Conservation (phyloP, 2,797 vertebrate species). For the Ataeniobius toweri region DNA sequence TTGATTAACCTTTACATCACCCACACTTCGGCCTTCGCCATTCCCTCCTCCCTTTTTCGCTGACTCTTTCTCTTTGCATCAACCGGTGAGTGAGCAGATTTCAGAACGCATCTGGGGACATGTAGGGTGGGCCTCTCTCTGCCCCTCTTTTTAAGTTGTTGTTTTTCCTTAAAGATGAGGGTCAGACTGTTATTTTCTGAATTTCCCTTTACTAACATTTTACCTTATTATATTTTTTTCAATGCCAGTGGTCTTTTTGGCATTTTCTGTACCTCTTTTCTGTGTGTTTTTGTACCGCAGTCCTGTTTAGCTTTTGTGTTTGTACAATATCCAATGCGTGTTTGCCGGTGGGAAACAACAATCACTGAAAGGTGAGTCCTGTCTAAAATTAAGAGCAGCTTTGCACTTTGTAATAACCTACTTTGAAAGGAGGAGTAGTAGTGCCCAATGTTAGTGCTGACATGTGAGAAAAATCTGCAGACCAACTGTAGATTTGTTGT, state of each 20-base stretch:
- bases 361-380: slow-evolving; percentile 69
- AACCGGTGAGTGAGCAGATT: slow-evolving; percentile 74
- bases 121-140: slow-evolving; percentile 54
- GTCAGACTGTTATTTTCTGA: slow-evolving; percentile 22
- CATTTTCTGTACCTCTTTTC: neutral
- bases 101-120: slow-evolving; percentile 64
- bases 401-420: slow-evolving; percentile 21
- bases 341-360: slow-evolving; percentile 31
- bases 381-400: slow-evolving; percentile 52
- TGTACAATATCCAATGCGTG: slow-evolving; percentile 26
- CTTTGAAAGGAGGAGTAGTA: slow-evolving; percentile 28
- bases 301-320: slow-evolving; percentile 32
- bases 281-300: slow-evolving; percentile 3
- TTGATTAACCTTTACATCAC: slow-evolving; percentile 65
- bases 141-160: slow-evolving; percentile 37
- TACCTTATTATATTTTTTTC: neutral
- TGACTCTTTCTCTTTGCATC: slow-evolving; percentile 51
- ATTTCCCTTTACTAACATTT: slow-evolving; percentile 1
- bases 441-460: slow-evolving; percentile 3
- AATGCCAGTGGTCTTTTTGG: slow-evolving; percentile 13
- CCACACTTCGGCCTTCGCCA: slow-evolving; percentile 36
- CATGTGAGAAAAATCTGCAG: slow-evolving; percentile 12
- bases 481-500: slow-evolving; percentile 11
- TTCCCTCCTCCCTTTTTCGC: neutral
- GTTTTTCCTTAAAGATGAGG: slow-evolving; percentile 22